Evolutionary conservation across 2,797 vertebrate genomes (phyloP).

Genomic region (Malurus splendens): DNA sequence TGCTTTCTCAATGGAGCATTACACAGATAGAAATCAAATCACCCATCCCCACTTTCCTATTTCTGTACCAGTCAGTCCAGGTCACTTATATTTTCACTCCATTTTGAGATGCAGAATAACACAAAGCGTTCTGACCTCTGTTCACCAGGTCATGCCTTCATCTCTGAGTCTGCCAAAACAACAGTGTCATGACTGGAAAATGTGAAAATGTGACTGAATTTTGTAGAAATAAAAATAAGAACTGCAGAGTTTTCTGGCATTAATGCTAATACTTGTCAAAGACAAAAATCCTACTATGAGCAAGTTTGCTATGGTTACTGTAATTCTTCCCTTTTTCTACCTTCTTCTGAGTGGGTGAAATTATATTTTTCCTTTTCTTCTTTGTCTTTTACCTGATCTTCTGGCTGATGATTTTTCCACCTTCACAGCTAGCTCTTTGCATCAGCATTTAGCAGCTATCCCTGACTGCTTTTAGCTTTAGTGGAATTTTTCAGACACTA

Average conservation of each 20-base stretch:
- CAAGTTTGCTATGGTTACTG: background rate
- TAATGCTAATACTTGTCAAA: background rate
- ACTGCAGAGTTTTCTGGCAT: background rate
- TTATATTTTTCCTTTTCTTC: background rate
- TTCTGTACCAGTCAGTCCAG: background rate
- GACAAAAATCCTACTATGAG: background rate
- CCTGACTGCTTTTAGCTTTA: background rate
- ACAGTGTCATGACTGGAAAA: background rate
- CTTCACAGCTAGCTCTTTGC: rapidly evolving
- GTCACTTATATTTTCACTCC: conserved; percentile 7
- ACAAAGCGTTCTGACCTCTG: background rate
- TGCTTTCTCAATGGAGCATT: conserved; percentile 25
- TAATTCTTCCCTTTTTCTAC: background rate
- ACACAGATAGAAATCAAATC: conserved; percentile 36
- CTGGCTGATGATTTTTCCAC: background rate
- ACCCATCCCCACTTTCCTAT: background rate
- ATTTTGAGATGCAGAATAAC: conserved; percentile 4
- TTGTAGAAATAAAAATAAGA: background rate
- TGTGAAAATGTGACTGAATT: background rate
- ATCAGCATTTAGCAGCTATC: background rate
- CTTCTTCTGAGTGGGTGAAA: background rate
- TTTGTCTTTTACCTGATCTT: background rate
- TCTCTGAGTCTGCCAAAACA: background rate
- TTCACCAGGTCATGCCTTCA: background rate
- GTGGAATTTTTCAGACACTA: background rate